These are phyloP conservation scores for Agonopterix alstromeriana DNA, from an alignment of 2,888 invertebrate genomes.

Conservation along the genomic window DNA sequence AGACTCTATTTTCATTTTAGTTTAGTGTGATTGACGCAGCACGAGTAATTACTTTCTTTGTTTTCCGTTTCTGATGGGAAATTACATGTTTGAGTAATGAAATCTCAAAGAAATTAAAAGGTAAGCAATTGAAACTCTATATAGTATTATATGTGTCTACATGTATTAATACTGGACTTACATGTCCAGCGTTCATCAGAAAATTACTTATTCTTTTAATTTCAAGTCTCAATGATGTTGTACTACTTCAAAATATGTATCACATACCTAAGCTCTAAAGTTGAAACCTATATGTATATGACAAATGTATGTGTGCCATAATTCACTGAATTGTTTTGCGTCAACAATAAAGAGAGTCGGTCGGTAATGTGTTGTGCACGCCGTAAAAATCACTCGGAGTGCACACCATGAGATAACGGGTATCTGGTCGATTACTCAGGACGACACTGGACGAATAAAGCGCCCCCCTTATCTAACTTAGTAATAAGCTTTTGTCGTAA, in stretches of 20 bases:
- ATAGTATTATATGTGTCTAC: too few relatives aligned
- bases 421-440: constrained; percentile 58
- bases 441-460: constrained; percentile 42
- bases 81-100: too few relatives aligned
- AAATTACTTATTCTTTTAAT: too few relatives aligned
- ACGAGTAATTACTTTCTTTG: background rate
- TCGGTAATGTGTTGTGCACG: constrained; percentile 11
- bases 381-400: constrained; percentile 49
- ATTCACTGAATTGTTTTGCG: constrained; percentile 10
- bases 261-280: too few relatives aligned
- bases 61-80: too few relatives aligned
- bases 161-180: too few relatives aligned
- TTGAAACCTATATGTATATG: too few relatives aligned
- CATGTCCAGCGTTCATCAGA: too few relatives aligned
- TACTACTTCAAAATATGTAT: too few relatives aligned
- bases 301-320: background rate
- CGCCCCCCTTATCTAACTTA: constrained; percentile 36
- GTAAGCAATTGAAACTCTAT: too few relatives aligned
- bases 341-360: constrained; percentile 23
- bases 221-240: too few relatives aligned
- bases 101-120: too few relatives aligned
- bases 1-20: constrained; percentile 18
- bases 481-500: constrained; percentile 18
- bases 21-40: constrained; percentile 11
- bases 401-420: constrained; percentile 42